These are phyloP conservation scores for Aldabrachelys gigantea DNA, from an alignment of 2,113 vertebrate genomes.

Conservation along the genomic window DNA sequence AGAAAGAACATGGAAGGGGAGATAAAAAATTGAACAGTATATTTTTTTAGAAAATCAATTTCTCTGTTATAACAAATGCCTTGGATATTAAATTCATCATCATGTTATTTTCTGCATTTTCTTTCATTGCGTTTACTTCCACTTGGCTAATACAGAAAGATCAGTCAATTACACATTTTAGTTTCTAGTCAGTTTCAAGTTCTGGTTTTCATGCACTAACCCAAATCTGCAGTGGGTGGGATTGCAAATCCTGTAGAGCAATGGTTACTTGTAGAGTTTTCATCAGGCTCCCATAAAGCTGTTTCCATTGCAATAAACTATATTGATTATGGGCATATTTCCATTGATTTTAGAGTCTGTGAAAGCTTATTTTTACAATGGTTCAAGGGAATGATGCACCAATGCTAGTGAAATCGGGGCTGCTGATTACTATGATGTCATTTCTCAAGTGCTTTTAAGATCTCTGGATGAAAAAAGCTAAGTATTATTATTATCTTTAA, in stretches of 20 bases:
- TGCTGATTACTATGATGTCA: background rate
- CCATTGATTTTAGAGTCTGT: background rate
- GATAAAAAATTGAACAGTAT: background rate
- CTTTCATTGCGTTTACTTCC: background rate
- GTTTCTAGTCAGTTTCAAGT: background rate
- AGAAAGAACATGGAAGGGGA: background rate
- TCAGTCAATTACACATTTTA: slow-evolving; percentile 2
- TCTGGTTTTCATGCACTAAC: background rate
- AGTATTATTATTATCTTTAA: background rate
- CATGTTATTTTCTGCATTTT: background rate
- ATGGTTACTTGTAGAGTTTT: background rate
- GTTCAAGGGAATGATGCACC: fast-evolving
- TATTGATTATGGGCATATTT: background rate
- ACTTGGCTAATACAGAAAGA: background rate
- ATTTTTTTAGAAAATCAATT: background rate
- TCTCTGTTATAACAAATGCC: background rate
- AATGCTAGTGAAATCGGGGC: background rate
- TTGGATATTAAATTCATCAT: background rate
- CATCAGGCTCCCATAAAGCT: background rate
- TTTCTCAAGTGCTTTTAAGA: background rate
- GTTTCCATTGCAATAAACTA: background rate
- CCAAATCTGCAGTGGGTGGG: too few relatives aligned
- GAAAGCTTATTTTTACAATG: background rate
- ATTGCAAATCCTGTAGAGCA: background rate
- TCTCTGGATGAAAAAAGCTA: background rate